Conservation (phyloP, 2,797 vertebrate genomes). For the Danio jaintianensis region DNA sequence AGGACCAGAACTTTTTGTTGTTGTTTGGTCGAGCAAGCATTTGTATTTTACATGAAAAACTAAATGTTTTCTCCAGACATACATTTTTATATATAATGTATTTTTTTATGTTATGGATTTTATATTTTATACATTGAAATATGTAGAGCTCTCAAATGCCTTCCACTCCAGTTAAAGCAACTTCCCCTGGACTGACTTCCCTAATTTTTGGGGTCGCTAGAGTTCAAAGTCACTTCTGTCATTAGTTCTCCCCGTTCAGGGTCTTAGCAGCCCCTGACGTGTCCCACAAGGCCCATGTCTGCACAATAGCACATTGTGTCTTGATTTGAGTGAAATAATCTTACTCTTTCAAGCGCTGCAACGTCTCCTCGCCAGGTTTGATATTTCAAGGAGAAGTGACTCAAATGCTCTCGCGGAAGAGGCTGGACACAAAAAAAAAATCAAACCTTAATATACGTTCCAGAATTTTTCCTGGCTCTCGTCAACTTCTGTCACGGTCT, state of each 20-base stretch:
- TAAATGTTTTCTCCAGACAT: too few relatives aligned
- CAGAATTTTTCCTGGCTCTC: slow-evolving; percentile 17
- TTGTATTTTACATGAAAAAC: too few relatives aligned
- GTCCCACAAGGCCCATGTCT: slow-evolving; percentile 26
- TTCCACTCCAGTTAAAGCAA: too few relatives aligned
- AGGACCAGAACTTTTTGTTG: too few relatives aligned
- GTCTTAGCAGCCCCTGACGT: slow-evolving; percentile 17
- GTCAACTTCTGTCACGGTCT: background rate
- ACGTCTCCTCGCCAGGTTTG: slow-evolving; percentile 26
- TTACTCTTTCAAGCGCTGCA: slow-evolving; percentile 30
- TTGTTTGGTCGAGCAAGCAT: too few relatives aligned
- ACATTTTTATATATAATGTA: too few relatives aligned
- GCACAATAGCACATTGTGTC: slow-evolving; percentile 50
- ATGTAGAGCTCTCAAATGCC: background rate
- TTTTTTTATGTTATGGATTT: too few relatives aligned
- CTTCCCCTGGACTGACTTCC: background rate
- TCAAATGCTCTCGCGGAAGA: slow-evolving; percentile 22
- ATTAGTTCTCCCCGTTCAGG: background rate
- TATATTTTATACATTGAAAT: too few relatives aligned
- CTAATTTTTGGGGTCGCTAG: background rate
- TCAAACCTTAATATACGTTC: slow-evolving; percentile 6
- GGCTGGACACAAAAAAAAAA: slow-evolving; percentile 13
- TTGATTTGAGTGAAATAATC: slow-evolving; percentile 32
- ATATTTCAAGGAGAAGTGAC: slow-evolving; percentile 41
- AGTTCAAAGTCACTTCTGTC: slow-evolving; percentile 35